These are phyloP conservation scores for Drosophila ambigua DNA, from an alignment of 1,140 invertebrate species.

Conservation along the genomic window DNA sequence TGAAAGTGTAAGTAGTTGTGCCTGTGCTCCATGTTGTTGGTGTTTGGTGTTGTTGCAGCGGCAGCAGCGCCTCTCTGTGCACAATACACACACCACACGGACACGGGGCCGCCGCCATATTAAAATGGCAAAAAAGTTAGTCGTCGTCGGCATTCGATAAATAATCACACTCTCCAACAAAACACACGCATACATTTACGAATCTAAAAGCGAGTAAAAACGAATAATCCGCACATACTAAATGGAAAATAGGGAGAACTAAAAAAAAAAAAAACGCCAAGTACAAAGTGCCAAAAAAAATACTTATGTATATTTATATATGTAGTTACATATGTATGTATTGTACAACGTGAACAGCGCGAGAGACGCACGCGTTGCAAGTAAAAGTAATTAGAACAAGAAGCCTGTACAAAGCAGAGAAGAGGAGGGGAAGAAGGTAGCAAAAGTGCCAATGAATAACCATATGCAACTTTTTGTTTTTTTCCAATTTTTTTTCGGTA, in stretches of 20 bases:
- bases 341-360: slow-evolving; percentile 29
- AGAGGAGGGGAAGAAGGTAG: slow-evolving; percentile 25
- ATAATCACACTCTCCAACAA: neutral
- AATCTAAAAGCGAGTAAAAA: slow-evolving; percentile 14
- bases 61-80: slow-evolving; percentile 45
- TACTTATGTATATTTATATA: slow-evolving; percentile 12
- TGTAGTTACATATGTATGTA: slow-evolving; percentile 8
- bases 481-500: slow-evolving; percentile 5
- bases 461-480: slow-evolving; percentile 31
- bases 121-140: slow-evolving; percentile 54
- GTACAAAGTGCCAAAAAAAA: slow-evolving; percentile 46
- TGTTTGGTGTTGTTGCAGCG: slow-evolving; percentile 40
- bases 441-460: slow-evolving; percentile 48
- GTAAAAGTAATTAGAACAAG: slow-evolving; percentile 65
- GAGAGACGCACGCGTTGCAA: slow-evolving; percentile 45
- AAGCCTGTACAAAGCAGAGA: slow-evolving; percentile 45
- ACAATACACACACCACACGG: slow-evolving; percentile 53
- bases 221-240: slow-evolving; percentile 33
- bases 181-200: too few species aligned
- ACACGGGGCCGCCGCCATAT: slow-evolving; percentile 39
- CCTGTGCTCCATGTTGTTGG: slow-evolving; percentile 37
- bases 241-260: slow-evolving; percentile 8
- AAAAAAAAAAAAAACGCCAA: slow-evolving; percentile 17
- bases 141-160: slow-evolving; percentile 37
- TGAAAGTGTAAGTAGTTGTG: slow-evolving; percentile 68